phyloP scores from a whole-genome alignment of 2,113 vertebrate species.

The Equus przewalskii region DNA sequence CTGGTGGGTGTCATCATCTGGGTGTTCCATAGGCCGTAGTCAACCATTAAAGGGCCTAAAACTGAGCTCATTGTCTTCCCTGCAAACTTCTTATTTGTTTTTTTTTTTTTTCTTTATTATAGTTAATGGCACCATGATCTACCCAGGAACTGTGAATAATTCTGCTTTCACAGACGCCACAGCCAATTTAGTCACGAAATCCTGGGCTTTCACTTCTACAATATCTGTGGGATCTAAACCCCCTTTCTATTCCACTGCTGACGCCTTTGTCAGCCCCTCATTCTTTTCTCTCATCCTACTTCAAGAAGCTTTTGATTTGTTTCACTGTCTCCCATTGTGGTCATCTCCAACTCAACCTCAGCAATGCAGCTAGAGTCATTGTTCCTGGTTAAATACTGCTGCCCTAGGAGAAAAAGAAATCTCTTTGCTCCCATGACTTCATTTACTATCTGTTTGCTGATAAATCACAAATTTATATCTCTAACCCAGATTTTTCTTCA shows the following conservation, averaged over 20 bases:
- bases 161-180: not conserved
- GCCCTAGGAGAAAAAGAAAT: not conserved
- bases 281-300: not conserved
- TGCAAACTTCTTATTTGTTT: not conserved
- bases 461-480: slow-evolving; percentile 39
- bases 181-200: not conserved
- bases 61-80: not conserved
- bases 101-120: not conserved
- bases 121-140: not conserved
- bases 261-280: not conserved
- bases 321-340: not conserved
- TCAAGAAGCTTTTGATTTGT: not conserved
- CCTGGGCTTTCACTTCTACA: not conserved
- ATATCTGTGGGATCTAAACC: not conserved
- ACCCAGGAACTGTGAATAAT: not conserved
- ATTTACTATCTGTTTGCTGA: slow-evolving; percentile 24
- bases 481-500: not conserved
- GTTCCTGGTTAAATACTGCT: slow-evolving; percentile 10
- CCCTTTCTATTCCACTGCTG: not conserved
- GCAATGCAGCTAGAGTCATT: not conserved
- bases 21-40: not conserved
- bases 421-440: not conserved
- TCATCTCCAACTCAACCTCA: not conserved
- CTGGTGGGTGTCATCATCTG: not conserved
- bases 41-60: not conserved